phyloP scores from a whole-genome alignment of 1,140 invertebrate genomes.

The Euwallacea similis region DNA sequence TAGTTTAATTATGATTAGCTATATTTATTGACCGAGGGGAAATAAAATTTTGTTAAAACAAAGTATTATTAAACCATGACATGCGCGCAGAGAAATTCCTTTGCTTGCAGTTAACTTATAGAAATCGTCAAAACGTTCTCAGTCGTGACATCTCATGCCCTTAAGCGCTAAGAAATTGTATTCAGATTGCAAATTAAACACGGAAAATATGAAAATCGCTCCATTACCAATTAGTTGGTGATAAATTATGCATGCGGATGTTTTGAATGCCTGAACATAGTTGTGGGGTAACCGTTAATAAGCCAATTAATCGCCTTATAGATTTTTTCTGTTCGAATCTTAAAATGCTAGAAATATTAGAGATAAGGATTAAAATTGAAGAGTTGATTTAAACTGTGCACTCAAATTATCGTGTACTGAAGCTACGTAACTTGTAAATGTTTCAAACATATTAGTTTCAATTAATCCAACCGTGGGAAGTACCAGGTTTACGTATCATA shows the following conservation, averaged over 20 bases:
- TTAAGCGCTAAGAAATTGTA: slow-evolving; percentile 14
- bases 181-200: slow-evolving; percentile 21
- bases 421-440: neutral
- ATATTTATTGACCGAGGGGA: too few species aligned
- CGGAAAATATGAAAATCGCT: slow-evolving; percentile 29
- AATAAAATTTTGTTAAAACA: too few species aligned
- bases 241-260: slow-evolving; percentile 6
- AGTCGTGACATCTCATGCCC: slow-evolving; percentile 28
- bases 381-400: neutral
- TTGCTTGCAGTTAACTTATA: slow-evolving; percentile 31
- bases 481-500: neutral
- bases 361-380: neutral
- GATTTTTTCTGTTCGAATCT: too few species aligned
- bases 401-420: neutral
- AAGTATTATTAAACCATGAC: too few species aligned
- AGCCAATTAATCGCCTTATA: neutral
- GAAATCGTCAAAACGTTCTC: slow-evolving; percentile 21
- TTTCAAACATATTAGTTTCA: neutral
- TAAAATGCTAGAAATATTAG: too few species aligned
- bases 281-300: slow-evolving; percentile 1
- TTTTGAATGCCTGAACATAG: neutral
- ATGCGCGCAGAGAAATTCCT: slow-evolving; percentile 27
- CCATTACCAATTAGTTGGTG: slow-evolving; percentile 2
- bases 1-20: too few species aligned
- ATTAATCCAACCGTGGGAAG: neutral